Percentiles rank a stretch among this genome's conserved stretches.
Conservation (phyloP, 2,797 vertebrate species). For the Takifugu ocellatus region DNA sequence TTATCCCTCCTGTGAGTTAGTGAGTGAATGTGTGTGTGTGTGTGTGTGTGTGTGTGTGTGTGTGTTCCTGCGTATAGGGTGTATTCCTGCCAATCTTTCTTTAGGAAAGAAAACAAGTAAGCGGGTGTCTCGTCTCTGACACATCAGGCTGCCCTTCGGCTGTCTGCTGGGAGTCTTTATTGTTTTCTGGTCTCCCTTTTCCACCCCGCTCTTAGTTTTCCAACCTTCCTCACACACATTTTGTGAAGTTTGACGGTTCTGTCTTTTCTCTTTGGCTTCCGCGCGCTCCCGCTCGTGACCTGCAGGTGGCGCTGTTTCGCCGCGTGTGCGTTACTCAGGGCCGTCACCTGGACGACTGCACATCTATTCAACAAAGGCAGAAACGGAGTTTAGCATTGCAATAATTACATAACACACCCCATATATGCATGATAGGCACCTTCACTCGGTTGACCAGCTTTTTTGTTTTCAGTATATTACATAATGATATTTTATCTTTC, state of each 20-base stretch:
- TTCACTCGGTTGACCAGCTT: too few species aligned
- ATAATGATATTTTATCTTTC: neutral
- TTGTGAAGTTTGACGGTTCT: slow-evolving; percentile 51
- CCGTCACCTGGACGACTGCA: slow-evolving; percentile 40
- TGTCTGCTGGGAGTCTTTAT: neutral
- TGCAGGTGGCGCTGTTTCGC: slow-evolving; percentile 53
- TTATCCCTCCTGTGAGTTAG: too few species aligned
- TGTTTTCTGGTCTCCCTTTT: slow-evolving; percentile 3
- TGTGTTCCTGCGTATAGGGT: too few species aligned
- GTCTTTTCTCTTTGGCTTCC: slow-evolving; percentile 41
- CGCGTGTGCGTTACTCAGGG: slow-evolving; percentile 12
- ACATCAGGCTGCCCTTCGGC: too few species aligned
- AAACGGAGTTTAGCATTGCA: neutral
- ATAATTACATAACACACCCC: too few species aligned
- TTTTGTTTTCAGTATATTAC: too few species aligned
- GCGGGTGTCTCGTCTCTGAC: too few species aligned
- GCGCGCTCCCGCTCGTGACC: slow-evolving; percentile 37
- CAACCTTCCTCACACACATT: slow-evolving; percentile 63
- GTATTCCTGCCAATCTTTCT: too few species aligned
- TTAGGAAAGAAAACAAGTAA: too few species aligned
- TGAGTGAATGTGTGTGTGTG: too few species aligned
- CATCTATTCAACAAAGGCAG: slow-evolving; percentile 38
- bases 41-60: too few species aligned
- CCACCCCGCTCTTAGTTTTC: slow-evolving; percentile 9
- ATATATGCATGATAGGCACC: too few species aligned